Conservation (phyloP, 2,113 vertebrate species). For the Chaetorhynchus papuensis region DNA sequence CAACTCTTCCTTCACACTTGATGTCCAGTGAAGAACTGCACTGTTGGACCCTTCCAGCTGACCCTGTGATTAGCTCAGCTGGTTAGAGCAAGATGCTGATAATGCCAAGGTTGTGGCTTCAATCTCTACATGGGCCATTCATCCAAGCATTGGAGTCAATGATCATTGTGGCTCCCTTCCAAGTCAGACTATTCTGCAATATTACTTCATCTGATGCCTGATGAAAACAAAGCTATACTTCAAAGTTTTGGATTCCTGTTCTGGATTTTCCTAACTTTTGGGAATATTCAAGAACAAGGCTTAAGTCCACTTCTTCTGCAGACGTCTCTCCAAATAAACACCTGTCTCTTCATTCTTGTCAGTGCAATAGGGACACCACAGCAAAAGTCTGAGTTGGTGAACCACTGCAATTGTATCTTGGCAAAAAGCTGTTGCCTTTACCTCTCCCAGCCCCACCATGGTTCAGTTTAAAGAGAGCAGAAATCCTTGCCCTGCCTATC, state of each 20-base stretch:
- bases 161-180: not conserved
- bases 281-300: not conserved
- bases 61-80: not conserved
- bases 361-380: not conserved
- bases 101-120: not conserved
- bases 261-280: not conserved
- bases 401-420: not conserved
- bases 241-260: not conserved
- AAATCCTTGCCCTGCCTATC: not conserved
- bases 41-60: not conserved
- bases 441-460: not conserved
- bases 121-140: not conserved
- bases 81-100: not conserved
- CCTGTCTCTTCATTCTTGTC: not conserved
- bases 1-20: not conserved
- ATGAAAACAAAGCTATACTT: not conserved
- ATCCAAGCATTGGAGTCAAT: rapidly evolving
- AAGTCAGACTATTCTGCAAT: not conserved
- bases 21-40: not conserved
- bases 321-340: not conserved
- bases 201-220: not conserved
- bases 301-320: not conserved
- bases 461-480: not conserved
- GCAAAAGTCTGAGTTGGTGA: not conserved
- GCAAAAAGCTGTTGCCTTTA: not conserved